These are phyloP conservation scores for Pedicia rivosa DNA, from an alignment of 2,888 invertebrate genomes.

Conservation along the genomic window DNA sequence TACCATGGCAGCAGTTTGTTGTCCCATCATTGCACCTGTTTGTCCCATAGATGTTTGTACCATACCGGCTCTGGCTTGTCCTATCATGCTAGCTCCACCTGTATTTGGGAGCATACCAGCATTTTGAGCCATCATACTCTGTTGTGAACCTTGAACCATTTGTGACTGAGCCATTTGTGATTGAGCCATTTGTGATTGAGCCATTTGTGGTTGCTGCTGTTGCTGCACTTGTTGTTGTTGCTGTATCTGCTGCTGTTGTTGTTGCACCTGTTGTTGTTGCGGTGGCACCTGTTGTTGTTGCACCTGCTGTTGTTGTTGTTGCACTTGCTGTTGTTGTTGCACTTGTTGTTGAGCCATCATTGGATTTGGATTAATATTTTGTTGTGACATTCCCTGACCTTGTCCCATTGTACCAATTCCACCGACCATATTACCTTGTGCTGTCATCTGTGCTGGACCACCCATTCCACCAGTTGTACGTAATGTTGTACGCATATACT, in stretches of 20 bases:
- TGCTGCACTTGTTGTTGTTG: slow-evolving; percentile 19
- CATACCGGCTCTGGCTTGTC: slow-evolving; percentile 22
- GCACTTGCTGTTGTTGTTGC: slow-evolving; percentile 12
- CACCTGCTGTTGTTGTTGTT: slow-evolving; percentile 41
- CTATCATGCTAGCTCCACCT: slow-evolving; percentile 14
- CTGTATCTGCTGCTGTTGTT: neutral
- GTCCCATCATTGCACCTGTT: slow-evolving; percentile 15
- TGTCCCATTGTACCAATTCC: slow-evolving; percentile 28
- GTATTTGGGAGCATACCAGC: slow-evolving; percentile 3
- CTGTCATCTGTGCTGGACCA: slow-evolving; percentile 29
- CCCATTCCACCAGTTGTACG: slow-evolving; percentile 21
- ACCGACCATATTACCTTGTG: slow-evolving; percentile 30
- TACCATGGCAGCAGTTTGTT: slow-evolving; percentile 18
- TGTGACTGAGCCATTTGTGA: slow-evolving; percentile 25
- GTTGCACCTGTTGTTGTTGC: slow-evolving; percentile 22
- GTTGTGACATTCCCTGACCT: slow-evolving; percentile 32
- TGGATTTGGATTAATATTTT: slow-evolving; percentile 15
- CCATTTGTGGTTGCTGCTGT: slow-evolving; percentile 18
- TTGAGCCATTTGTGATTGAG: slow-evolving; percentile 23
- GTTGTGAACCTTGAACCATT: slow-evolving; percentile 26
- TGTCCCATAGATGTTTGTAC: slow-evolving; percentile 14
- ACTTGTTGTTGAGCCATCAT: slow-evolving; percentile 16
- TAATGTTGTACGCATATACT: slow-evolving; percentile 24
- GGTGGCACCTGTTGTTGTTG: slow-evolving; percentile 23
- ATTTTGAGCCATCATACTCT: slow-evolving; percentile 12